Evolutionary conservation across 2,888 invertebrate genomes (phyloP), one percentile per base, ranked within the genome.

Genomic region (Phorcus lineatus): DNA sequence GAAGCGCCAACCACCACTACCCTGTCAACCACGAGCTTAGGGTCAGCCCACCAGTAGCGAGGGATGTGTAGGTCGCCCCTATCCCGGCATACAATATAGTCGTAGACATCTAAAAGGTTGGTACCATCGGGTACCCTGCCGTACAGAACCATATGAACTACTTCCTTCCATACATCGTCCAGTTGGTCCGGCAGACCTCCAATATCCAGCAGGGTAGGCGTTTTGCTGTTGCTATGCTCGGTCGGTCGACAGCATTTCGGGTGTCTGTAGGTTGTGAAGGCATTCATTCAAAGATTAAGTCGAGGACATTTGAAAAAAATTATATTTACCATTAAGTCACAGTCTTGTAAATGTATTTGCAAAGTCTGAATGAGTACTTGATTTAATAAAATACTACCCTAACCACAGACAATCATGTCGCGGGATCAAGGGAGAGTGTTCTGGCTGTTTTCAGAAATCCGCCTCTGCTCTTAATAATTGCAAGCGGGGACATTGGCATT

Each of bases 1-100:
- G 81, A 79, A 7, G 83, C 79, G 16, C 74, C 79, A 31, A 83
- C 66, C 22, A 83, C 78, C 28, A 83, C 77, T 19, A 83, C 77
- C 16, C 83, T 66, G 70, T 83, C 83, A 16, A 83, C 78, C 76
- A 79, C 77, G 57, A 76, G 78, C 6, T 67, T 16, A 11, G 31
- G 7, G 67, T 70, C 28, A 11, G 31, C 52, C n/a, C 22, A 47
- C 36, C 16, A n/a, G 80, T 80, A 82, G 47, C 28, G 47, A 54
- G 55, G 53, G n/a, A 78, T 11, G 13, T 22, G 16, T 17, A 22
- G 7, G 36, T 74, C 70, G 1, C 24, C 57, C 13, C 57, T 3
- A 7, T 57, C 22, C 47, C 70, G 13, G 36, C 40, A 13, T 28
- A 28, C 22, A 2, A 74, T 16, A 40, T 74, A 74, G 47, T 16